Evolutionary conservation across 2,888 invertebrate species (phyloP).

Genomic region (Heliconius aoede): DNA sequence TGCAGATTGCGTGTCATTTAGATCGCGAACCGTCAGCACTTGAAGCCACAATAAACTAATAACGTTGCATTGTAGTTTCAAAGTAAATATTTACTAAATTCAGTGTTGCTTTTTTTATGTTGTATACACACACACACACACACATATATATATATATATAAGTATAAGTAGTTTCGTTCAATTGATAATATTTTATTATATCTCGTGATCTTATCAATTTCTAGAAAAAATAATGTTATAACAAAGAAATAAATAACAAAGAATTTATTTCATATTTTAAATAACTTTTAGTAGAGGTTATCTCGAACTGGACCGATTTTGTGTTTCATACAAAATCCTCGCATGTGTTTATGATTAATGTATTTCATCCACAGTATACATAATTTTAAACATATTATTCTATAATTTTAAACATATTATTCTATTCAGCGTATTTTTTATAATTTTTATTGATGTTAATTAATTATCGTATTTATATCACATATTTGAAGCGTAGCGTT

Average conservation of each 20-base stretch:
- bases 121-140: too few species aligned
- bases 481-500: too few species aligned
- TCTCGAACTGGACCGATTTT: background rate
- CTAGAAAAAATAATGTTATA: too few species aligned
- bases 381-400: too few species aligned
- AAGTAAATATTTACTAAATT: background rate
- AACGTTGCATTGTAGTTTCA: constrained; percentile 4
- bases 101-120: background rate
- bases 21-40: background rate
- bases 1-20: constrained; percentile 12
- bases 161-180: background rate
- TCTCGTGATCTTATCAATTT: too few species aligned
- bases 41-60: background rate
- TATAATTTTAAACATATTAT: too few species aligned
- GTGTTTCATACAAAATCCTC: background rate
- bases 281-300: background rate
- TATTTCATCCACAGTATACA: background rate
- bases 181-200: background rate
- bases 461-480: too few species aligned
- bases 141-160: too few species aligned
- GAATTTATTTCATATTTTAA: background rate
- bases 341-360: background rate
- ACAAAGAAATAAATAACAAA: too few species aligned
- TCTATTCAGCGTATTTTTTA: too few species aligned
- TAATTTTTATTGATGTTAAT: too few species aligned